A percentile compares a stretch with the other conserved stretches of the same genome.
Evolutionary conservation across 2,113 vertebrate species (phyloP).

Genomic region (Cricetomys ansorgei): DNA sequence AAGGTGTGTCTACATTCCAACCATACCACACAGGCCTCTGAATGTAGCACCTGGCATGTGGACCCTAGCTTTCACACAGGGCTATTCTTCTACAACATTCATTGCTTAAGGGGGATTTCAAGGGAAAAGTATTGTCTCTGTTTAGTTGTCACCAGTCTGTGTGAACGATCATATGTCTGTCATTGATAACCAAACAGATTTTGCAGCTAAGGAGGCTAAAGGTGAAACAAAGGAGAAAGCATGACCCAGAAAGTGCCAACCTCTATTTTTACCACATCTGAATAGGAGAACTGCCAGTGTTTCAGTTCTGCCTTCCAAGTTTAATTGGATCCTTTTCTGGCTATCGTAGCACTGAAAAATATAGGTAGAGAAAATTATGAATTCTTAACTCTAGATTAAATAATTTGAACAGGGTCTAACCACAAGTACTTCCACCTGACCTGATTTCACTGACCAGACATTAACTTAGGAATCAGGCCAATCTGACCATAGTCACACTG

Average conservation of each 20-base stretch:
- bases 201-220: background rate
- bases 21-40: too few relatives aligned
- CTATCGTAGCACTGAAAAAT: background rate
- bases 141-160: background rate
- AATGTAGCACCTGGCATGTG: too few relatives aligned
- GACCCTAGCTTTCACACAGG: too few relatives aligned
- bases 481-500: background rate
- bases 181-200: background rate
- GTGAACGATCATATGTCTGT: background rate
- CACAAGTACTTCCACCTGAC: background rate
- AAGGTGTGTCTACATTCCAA: too few relatives aligned
- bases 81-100: too few relatives aligned
- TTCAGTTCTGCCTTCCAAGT: constrained; percentile 28
- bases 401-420: background rate
- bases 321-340: background rate
- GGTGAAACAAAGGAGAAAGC: background rate
- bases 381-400: background rate
- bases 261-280: background rate
- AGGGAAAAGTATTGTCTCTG: background rate
- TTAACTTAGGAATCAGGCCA: background rate
- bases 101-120: background rate
- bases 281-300: background rate
- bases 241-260: background rate
- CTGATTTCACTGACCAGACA: background rate
- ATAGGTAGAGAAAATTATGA: background rate